Conservation (phyloP, 2,113 vertebrate genomes). For the Ibidorhyncha struthersii region DNA sequence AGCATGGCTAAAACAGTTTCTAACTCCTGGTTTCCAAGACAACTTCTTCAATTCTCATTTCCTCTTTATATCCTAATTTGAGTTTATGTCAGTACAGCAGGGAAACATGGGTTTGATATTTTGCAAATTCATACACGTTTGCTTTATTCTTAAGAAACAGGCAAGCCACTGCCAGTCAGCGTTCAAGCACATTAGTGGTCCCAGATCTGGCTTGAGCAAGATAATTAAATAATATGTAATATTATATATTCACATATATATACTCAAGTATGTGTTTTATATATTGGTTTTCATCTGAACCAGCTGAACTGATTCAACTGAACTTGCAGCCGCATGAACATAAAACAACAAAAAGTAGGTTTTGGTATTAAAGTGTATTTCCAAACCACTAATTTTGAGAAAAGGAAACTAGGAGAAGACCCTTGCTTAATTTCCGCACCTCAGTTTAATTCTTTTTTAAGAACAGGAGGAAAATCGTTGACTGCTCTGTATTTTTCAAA, state of each 20-base stretch:
- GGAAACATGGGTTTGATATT: not conserved
- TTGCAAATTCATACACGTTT: not conserved
- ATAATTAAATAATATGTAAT: not conserved
- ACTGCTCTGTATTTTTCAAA: not conserved
- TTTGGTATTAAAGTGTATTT: not conserved
- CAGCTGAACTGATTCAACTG: not conserved
- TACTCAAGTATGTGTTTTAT: not conserved
- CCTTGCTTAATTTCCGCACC: not conserved
- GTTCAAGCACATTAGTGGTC: not conserved
- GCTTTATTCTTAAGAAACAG: not conserved
- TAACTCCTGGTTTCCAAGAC: not conserved
- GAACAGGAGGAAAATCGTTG: not conserved
- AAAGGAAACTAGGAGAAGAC: not conserved
- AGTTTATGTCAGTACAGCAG: not conserved
- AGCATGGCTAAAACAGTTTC: not conserved
- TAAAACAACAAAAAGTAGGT: not conserved
- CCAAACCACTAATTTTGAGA: not conserved
- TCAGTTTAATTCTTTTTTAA: not conserved
- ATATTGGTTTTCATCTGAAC: not conserved
- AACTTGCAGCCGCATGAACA: not conserved
- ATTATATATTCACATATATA: not conserved
- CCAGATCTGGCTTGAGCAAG: not conserved
- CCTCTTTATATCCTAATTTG: not conserved
- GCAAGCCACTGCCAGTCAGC: not conserved
- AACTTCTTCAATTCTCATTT: not conserved